A percentile compares a stretch with the other conserved stretches of the same genome.
These are phyloP conservation scores for human DNA, from an alignment of 2,113 vertebrate species.

Conservation along the genomic window DNA sequence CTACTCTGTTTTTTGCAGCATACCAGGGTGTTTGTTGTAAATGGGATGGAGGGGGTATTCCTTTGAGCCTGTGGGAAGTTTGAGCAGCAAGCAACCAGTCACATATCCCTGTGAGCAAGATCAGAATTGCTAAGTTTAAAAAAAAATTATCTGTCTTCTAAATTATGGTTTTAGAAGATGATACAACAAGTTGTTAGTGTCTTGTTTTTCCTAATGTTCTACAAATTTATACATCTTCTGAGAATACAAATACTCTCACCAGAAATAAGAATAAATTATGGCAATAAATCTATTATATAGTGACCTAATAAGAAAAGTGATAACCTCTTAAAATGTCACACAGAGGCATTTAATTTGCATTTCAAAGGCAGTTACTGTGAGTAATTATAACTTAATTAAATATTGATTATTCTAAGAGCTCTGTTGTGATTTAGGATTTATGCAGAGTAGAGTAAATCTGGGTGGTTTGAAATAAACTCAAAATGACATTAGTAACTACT, in stretches of 20 bases:
- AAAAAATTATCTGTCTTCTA: background rate
- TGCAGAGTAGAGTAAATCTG: slow-evolving; percentile 68
- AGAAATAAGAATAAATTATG: slow-evolving; percentile 68
- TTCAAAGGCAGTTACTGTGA: slow-evolving; percentile 78
- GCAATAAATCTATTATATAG: slow-evolving; percentile 68
- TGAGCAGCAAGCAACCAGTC: background rate
- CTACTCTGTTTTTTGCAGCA: background rate
- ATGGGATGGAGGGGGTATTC: background rate
- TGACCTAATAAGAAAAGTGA: slow-evolving; percentile 74
- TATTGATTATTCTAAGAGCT: slow-evolving; percentile 81
- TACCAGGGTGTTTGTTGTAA: background rate
- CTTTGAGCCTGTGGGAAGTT: background rate
- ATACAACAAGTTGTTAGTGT: slow-evolving; percentile 28
- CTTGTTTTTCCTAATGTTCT: slow-evolving; percentile 60
- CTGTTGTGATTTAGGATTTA: slow-evolving; percentile 77
- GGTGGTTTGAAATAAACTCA: slow-evolving; percentile 76
- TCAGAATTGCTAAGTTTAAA: background rate
- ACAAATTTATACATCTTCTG: slow-evolving; percentile 62
- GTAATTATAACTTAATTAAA: slow-evolving; percentile 83
- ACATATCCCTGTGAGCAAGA: background rate
- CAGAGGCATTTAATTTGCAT: slow-evolving; percentile 76
- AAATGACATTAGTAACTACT: slow-evolving; percentile 79
- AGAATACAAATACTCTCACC: slow-evolving; percentile 17
- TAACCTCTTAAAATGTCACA: slow-evolving; percentile 74
- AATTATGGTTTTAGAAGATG: slow-evolving; percentile 50